Evolutionary conservation across 2,888 invertebrate genomes (phyloP), one percentile per base, ranked within the genome.

Genomic region (Apotomis betuletana): DNA sequence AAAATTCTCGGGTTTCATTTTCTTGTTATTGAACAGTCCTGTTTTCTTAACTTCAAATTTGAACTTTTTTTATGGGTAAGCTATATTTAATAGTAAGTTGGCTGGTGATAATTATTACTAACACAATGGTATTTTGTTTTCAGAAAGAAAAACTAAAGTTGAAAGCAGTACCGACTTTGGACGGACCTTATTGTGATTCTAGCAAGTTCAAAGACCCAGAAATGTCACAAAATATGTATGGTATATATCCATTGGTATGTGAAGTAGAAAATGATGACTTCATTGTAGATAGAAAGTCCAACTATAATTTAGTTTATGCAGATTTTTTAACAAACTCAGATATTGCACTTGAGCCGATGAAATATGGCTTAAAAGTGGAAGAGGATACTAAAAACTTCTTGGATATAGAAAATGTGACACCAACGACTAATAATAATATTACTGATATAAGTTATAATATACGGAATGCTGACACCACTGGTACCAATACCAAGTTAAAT

Each of bases 81-180:
- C 27, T 27, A 27, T 27, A 27, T 27, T 27, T 27, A 27, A 27
- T 27, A 27, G 27, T 27, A 27, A 27, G 27, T 2, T 27, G 27
- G 27, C 27, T 27, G 2, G 27, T 27, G 27, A 27, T 41, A 41
- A 41, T 41, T 41, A 41, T 41, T 41, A 41, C 41, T 41, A 41
- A 41, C 41, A 41, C 5, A 27, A 10, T 64, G 10, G 3, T 51
- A 13, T 44, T 8, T 70, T 67, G 55, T 76, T 91, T 90, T 74
- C 89, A 94, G 90, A 94, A 90, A 85, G 94, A 94, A 58, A 91
- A 94, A 75, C 87, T 95, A 55, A 90, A 90, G 63, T 91, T 91
- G 81, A 87, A 89, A 80, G 95, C 95, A 57, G 83, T 95, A 64
- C 95, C 95, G 62, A 94, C 94, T 58, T 81, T 94, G 80, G 89